These are phyloP conservation scores for Vandiemenella viatica DNA, from an alignment of 2,888 invertebrate species.

Conservation along the genomic window DNA sequence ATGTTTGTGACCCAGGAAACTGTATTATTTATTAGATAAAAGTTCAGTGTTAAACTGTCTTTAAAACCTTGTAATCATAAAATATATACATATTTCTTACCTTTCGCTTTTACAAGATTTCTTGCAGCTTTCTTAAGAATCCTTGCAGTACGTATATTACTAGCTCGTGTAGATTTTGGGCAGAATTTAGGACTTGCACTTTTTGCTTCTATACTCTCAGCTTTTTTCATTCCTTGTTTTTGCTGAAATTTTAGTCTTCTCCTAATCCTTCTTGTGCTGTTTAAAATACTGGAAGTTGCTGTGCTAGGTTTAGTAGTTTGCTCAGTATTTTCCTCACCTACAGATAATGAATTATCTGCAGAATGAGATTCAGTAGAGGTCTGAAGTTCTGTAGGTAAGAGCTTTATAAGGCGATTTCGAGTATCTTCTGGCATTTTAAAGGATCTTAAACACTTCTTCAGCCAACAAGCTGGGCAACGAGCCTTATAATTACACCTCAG, in stretches of 20 bases:
- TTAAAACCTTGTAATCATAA: neutral
- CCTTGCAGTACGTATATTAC: constrained; percentile 3
- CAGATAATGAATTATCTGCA: neutral
- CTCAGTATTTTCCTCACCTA: too few species aligned
- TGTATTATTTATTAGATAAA: neutral
- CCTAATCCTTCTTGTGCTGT: neutral
- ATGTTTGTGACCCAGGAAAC: too few species aligned
- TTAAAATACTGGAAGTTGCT: neutral
- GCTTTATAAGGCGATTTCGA: constrained; percentile 47
- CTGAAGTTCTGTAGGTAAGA: constrained; percentile 51
- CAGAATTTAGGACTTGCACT: neutral
- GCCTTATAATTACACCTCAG: constrained; percentile 53
- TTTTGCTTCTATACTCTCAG: neutral
- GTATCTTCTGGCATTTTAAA: constrained; percentile 60
- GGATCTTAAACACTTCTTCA: constrained; percentile 65
- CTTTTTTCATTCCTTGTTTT: neutral
- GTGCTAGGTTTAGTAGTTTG: neutral
- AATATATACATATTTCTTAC: constrained; percentile 2
- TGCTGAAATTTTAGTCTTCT: neutral
- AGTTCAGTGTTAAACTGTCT: neutral
- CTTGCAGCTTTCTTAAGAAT: constrained; percentile 12
- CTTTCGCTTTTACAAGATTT: constrained; percentile 11
- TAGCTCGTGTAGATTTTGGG: neutral
- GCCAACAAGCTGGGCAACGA: constrained; percentile 75
- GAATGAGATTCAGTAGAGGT: neutral